These are phyloP conservation scores for Phyllotreta cruciferae DNA, from an alignment of 2,888 invertebrate species.

Conservation along the genomic window DNA sequence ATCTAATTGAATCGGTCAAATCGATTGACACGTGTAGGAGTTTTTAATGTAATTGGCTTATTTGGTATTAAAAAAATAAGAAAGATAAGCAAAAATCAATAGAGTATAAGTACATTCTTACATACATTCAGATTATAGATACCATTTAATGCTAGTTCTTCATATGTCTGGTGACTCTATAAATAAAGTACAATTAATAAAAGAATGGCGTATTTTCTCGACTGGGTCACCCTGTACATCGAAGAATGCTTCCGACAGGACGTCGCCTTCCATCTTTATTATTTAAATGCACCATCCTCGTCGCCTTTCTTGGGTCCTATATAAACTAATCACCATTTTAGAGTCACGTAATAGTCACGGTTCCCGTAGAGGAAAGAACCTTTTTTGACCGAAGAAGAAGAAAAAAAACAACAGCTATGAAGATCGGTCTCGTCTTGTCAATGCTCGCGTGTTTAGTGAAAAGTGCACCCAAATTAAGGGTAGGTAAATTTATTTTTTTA, in stretches of 20 bases:
- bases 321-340: conserved; percentile 47
- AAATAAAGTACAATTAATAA: too few relatives aligned
- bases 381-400: not conserved
- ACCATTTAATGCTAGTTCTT: not conserved
- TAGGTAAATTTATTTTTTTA: conserved; percentile 43
- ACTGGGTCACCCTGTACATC: conserved; percentile 25
- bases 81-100: too few relatives aligned
- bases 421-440: conserved; percentile 47
- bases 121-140: too few relatives aligned
- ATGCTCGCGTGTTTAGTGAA: conserved; percentile 51
- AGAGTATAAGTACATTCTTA: too few relatives aligned
- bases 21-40: not conserved
- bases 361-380: conserved; percentile 16
- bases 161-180: too few relatives aligned
- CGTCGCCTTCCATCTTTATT: conserved; percentile 37
- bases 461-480: conserved; percentile 55
- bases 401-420: conserved; percentile 42
- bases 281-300: conserved; percentile 33
- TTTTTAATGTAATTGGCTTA: not conserved
- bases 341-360: conserved; percentile 45
- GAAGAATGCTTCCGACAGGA: conserved; percentile 40
- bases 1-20: conserved; percentile 3
- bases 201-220: too few relatives aligned
- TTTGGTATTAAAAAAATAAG: not conserved
- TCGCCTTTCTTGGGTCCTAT: conserved; percentile 44